Percentiles rank a stretch among this genome's conserved stretches.
Evolutionary conservation across 53 echinoderm and acorn worm species (phyloP).

Genomic region (Patiria pectinifera): DNA sequence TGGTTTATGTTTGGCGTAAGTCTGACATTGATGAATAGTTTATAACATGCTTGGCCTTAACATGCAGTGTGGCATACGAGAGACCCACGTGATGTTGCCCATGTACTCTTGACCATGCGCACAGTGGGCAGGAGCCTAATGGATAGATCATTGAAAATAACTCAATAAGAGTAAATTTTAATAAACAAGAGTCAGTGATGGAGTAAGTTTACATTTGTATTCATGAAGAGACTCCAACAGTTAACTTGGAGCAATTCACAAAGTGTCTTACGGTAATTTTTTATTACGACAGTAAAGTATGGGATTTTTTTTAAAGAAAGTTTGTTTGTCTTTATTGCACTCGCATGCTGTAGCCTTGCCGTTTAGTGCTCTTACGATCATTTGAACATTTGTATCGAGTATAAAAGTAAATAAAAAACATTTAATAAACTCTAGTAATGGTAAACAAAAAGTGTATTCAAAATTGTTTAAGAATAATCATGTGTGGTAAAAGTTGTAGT

Average conservation of each 20-base stretch:
- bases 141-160: too few relatives aligned
- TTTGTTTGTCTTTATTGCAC: constrained; percentile 10
- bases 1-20: too few relatives aligned
- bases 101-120: too few relatives aligned
- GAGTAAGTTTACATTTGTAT: neutral
- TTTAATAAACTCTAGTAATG: neutral
- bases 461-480: constrained; percentile 7
- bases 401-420: neutral
- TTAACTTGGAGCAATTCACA: neutral
- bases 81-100: too few relatives aligned
- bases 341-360: constrained; percentile 28
- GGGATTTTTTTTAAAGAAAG: neutral
- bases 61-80: too few relatives aligned
- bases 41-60: too few relatives aligned
- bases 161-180: too few relatives aligned
- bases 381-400: neutral
- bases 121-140: too few relatives aligned
- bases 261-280: neutral
- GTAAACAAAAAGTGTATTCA: neutral
- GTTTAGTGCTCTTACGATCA: neutral
- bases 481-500: constrained; percentile 25
- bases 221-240: neutral
- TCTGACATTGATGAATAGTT: too few relatives aligned
- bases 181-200: too few relatives aligned
- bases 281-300: neutral